Conservation (phyloP, 1,140 invertebrate species). For the Protaetia brevitarsis region DNA sequence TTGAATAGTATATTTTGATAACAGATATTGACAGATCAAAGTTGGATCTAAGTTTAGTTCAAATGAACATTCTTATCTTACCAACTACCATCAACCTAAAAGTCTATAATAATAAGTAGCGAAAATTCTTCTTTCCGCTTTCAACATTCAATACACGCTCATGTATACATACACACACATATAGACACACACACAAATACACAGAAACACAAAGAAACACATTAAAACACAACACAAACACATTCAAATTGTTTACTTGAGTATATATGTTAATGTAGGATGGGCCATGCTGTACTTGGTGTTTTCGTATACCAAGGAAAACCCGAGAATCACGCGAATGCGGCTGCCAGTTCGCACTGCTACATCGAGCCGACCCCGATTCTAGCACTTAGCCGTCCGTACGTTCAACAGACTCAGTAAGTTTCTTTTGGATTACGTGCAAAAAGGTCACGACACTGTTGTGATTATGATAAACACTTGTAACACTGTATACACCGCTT, state of each 20-base stretch:
- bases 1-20: no score
- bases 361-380: constrained; percentile 76
- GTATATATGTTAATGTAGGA: constrained; percentile 50
- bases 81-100: no score
- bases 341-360: constrained; percentile 81
- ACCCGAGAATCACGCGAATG: constrained; percentile 72
- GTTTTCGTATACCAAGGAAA: constrained; percentile 76
- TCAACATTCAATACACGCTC: no score
- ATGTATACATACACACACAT: no score
- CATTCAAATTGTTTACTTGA: constrained; percentile 23
- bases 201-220: not conserved
- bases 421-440: constrained; percentile 19
- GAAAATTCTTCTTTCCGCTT: no score
- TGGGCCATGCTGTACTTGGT: constrained; percentile 72
- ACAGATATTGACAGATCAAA: no score
- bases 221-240: not conserved
- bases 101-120: no score
- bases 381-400: constrained; percentile 46
- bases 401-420: constrained; percentile 31
- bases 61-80: no score
- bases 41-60: no score
- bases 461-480: no score
- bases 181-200: not conserved
- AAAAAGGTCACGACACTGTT: no score
- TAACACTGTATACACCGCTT: no score